A percentile compares a stretch with the other conserved stretches of the same genome.
Conservation (phyloP, 1,140 invertebrate genomes). For the Latrodectus geometricus region DNA sequence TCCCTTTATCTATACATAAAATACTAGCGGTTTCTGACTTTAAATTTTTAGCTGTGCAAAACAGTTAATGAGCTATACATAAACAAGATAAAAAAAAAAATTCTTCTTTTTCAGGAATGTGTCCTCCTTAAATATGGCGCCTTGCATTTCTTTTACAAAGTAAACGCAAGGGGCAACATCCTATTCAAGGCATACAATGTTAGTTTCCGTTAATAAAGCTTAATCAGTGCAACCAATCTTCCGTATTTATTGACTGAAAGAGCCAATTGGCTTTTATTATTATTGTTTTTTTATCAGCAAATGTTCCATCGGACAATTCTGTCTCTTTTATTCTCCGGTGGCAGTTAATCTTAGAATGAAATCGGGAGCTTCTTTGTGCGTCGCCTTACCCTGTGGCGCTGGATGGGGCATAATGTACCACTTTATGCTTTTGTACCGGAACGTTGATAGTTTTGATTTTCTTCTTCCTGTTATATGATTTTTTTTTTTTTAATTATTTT, state of each 20-base stretch:
- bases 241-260: constrained; percentile 48
- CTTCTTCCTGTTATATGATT: too few relatives aligned
- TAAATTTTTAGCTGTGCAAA: too few relatives aligned
- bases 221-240: constrained; percentile 54
- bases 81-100: too few relatives aligned
- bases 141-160: neutral
- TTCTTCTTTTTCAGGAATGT: too few relatives aligned
- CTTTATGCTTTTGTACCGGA: neutral
- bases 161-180: constrained; percentile 20
- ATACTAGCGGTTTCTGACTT: too few relatives aligned
- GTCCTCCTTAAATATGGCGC: too few relatives aligned
- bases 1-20: too few relatives aligned
- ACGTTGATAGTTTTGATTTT: neutral
- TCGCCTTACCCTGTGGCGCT: neutral
- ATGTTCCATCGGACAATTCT: constrained; percentile 37
- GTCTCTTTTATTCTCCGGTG: constrained; percentile 20
- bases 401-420: neutral
- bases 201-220: constrained; percentile 56
- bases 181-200: constrained; percentile 35
- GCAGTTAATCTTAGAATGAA: constrained; percentile 45
- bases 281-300: constrained; percentile 23
- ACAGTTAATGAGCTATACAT: too few relatives aligned
- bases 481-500: too few relatives aligned
- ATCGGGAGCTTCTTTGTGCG: constrained; percentile 44
- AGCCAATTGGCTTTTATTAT: constrained; percentile 43